Base-by-base conservation (phyloP, 2,888 invertebrate species). In the Leptinotarsa peninsularis region DNA sequence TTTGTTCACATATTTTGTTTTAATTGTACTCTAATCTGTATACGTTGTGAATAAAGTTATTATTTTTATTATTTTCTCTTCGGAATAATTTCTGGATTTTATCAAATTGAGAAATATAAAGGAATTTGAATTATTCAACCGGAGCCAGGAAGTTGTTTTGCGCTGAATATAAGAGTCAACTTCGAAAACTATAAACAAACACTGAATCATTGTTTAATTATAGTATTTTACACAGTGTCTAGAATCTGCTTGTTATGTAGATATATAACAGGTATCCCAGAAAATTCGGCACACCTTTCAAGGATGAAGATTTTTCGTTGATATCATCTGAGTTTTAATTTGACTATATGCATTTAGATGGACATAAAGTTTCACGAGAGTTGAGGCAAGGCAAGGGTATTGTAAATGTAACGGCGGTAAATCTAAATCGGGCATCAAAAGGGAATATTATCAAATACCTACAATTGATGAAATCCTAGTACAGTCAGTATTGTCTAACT, bases 361-460 rank as follows among this genome's bases (percentile, higher is more conserved):
- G 10, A 43, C 10, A 43, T 43, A 10, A 10, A 43, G 43, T 43
- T 43, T 1, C 10, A 43, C 4, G 43, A 43, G 43, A 43, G 10
- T 43, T 7, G 5, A 33, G 33, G 33, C 2, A 10, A 43, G 0
- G 10, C 43, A 43, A 43, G 10, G 10, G 7, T 3, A 43, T 43
- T 10, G 43, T 3, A 43, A 10, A 43, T 43, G 43, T 43, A 10
- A 10, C 3, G 43, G 50, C 54, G n/a, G 54, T 54, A 54, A 54
- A 54, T 54, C 17, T 17, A 54, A 54, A 54, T 54, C 54, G 54
- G 54, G 73, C 56, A 49, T 82, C 2, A 77, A 76, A 74, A 54
- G 79, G 18, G 72, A 78, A 60, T 71, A 80, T 73, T 80, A 67
- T 21, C 21, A 2, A 21, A 21, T 21, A 21, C 21, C 21, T 2